Evolutionary conservation across 2,888 invertebrate genomes (phyloP), one percentile per base, ranked within the genome.

Genomic region (Cosmia trapezina): DNA sequence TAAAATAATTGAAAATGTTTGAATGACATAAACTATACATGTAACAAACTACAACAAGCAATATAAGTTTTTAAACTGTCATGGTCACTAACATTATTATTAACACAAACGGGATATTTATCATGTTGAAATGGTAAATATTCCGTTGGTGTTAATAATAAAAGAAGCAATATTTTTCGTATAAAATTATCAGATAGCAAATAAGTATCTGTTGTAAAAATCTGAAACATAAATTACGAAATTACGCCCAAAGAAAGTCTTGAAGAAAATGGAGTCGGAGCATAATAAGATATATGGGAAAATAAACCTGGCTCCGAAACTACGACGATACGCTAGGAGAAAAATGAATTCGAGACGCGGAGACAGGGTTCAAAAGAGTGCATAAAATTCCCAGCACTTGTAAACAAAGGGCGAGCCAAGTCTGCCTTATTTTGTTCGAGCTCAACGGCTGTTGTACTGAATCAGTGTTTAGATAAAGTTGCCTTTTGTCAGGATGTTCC

Each of bases 311-410:
- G 54, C 63, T 70, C 22, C 9, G 33, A 81, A 73, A 81, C 76
- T 70, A 76, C 63, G 41, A 67, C 54, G 74, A 70, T 56, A 68
- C 53, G 71, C 62, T 64, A 70, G 49, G 56, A 77, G 64, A 60
- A 76, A 81, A 81, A 87, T 85, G 86, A 83, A 84, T 86, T 86
- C 81, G 41, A 76, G 68, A 71, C 78, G 72, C 47, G 77, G 74
- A 76, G 76, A 79, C 74, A 78, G 80, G 83, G 84, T 86, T 89
- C 87, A 89, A 88, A 89, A 87, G 88, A 86, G 85, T 90, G 87
- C 87, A 90, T 89, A 85, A 89, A 89, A 89, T 89, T 87, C 86
- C 71, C 81, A 64, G 71, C 73, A 83, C 71, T 81, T 76, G 75
- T 86, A 88, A 86, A 88, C 89, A 88, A 88, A 88, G 70, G 70